Conservation (phyloP, 2,888 invertebrate species). For the Venustoraphidia nigricollis region DNA sequence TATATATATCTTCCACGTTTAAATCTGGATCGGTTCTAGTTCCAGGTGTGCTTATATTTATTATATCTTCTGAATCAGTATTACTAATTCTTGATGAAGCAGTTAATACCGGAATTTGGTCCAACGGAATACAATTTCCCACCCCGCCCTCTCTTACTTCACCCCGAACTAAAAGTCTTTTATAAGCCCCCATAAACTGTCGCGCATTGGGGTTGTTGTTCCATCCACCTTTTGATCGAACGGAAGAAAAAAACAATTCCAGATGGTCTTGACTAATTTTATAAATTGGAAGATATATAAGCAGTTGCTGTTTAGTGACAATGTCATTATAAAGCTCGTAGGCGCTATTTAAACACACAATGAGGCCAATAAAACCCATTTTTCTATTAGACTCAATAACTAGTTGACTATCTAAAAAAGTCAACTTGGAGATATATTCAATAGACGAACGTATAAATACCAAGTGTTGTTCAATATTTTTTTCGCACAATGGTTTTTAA, state of each 20-base stretch:
- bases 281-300: conserved; percentile 10
- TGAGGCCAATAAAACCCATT: conserved; percentile 2
- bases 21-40: no score
- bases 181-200: conserved; percentile 11
- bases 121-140: conserved; percentile 11
- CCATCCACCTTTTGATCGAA: conserved; percentile 11
- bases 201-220: conserved; percentile 13
- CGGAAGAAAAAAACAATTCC: not conserved
- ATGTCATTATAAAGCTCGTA: conserved; percentile 4
- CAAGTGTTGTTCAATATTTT: not conserved
- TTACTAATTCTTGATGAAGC: conserved; percentile 5
- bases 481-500: conserved; percentile 1
- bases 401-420: not conserved
- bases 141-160: conserved; percentile 8
- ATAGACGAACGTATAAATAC: not conserved
- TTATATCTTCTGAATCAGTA: conserved; percentile 1
- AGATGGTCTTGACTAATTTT: conserved; percentile 11
- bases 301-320: conserved; percentile 5
- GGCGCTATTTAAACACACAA: conserved; percentile 5
- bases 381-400: not conserved
- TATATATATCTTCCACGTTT: no score
- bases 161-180: conserved; percentile 9
- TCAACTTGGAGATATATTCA: not conserved
- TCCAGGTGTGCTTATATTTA: not conserved
- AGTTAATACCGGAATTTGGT: conserved; percentile 8